Percentiles rank a stretch among this genome's conserved stretches.
These are phyloP conservation scores for Actenoides lindsayi DNA, from an alignment of 2,113 vertebrate genomes.

Conservation along the genomic window DNA sequence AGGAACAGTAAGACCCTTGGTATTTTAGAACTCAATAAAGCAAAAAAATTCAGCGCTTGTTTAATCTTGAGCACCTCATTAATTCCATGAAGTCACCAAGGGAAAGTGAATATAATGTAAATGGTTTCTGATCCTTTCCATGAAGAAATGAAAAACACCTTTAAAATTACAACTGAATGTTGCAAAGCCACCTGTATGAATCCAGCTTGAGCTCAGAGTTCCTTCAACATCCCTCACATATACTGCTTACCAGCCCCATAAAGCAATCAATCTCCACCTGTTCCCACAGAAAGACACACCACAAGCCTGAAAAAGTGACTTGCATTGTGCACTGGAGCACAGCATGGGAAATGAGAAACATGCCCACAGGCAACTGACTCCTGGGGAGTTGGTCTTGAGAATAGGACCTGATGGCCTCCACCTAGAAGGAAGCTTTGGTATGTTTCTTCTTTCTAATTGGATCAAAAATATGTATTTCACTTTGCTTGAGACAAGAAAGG, in stretches of 20 bases:
- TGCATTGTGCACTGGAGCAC: not conserved
- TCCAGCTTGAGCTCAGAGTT: not conserved
- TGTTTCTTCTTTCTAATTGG: not conserved
- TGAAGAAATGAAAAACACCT: not conserved
- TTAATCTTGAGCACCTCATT: constrained; percentile 7
- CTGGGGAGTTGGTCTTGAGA: not conserved
- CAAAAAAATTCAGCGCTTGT: not conserved
- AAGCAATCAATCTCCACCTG: not conserved
- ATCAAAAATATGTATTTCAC: not conserved
- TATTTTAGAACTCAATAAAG: not conserved
- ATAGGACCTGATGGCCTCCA: not conserved
- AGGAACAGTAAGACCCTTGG: not conserved
- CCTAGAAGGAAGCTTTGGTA: not conserved
- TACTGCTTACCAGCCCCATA: not conserved
- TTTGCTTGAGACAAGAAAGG: not conserved
- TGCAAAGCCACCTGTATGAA: not conserved
- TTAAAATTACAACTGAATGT: not conserved
- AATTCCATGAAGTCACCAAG: not conserved
- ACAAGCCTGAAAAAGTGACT: not conserved
- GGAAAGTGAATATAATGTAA: not conserved
- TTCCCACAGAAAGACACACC: not conserved
- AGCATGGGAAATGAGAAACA: accelerated
- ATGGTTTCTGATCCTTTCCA: not conserved
- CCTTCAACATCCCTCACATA: not conserved
- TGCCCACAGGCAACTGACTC: not conserved